Percentiles rank a stretch among this genome's conserved stretches.
Evolutionary conservation across 1,140 invertebrate genomes (phyloP).

Genomic region (Drosophila mauritiana): DNA sequence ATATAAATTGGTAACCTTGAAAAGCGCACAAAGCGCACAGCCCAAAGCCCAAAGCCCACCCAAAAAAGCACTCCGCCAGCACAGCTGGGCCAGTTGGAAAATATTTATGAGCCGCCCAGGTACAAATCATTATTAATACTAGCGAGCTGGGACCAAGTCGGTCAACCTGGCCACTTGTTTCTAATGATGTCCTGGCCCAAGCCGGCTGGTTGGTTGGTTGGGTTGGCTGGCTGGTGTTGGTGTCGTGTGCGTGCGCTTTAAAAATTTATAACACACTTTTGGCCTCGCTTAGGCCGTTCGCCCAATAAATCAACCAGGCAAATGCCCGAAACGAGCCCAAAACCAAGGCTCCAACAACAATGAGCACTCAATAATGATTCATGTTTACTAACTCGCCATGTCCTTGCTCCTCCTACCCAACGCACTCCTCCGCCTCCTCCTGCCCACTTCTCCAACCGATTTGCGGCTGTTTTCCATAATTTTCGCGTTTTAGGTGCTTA

Average conservation of each 20-base stretch:
- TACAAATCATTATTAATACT: constrained; percentile 77
- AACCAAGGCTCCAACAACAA: constrained; percentile 47
- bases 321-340: constrained; percentile 73
- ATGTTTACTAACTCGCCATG: constrained; percentile 76
- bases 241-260: constrained; percentile 63
- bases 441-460: neutral
- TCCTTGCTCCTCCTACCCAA: constrained; percentile 18
- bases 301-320: constrained; percentile 75
- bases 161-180: constrained; percentile 23
- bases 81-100: constrained; percentile 15
- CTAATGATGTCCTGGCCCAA: constrained; percentile 52
- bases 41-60: constrained; percentile 26
- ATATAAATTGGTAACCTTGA: constrained; percentile 77
- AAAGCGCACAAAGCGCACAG: constrained; percentile 17
- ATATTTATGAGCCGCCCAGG: constrained; percentile 67
- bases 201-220: too few relatives aligned
- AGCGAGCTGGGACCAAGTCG: constrained; percentile 21
- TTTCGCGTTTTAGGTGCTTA: constrained; percentile 88
- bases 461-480: constrained; percentile 68
- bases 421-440: neutral
- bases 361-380: constrained; percentile 80
- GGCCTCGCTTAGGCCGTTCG: constrained; percentile 48
- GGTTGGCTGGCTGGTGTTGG: neutral
- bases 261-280: constrained; percentile 82
- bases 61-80: neutral